Base-by-base conservation (phyloP, 2,797 vertebrate genomes). In the Luscinia megarhynchos region DNA sequence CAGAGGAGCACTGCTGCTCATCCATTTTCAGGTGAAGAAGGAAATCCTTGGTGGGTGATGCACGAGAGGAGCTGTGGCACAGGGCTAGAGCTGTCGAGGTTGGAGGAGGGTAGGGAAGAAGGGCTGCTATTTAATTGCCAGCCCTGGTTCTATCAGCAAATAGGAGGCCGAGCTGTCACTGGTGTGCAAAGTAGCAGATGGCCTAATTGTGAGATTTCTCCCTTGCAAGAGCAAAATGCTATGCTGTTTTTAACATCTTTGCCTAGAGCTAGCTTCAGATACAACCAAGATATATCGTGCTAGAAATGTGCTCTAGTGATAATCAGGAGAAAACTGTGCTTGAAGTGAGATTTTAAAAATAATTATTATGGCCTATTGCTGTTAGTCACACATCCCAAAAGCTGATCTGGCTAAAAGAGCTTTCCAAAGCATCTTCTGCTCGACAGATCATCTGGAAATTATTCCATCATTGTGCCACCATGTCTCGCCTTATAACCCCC, bases 171-270 rank as follows among this genome's bases (percentile, higher is more conserved):
- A 94, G 87, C 91, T 93, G 87, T 88, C 23, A 11, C 84, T 93
- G 91, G 91, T 54, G 55, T 86, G 69, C 76, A 84, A 92, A 89
- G 91, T 46, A 97, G 95, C 95, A 96, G 94, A 97, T 95, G 94
- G 93, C 91, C 85, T 91, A 91, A 93, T 96, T 91, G 91, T 79
- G 91, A 95, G 67, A 94, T 74, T 84, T 95, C 77, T 96, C 74
- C 83, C 80, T 93, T 90, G 87, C 70, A 90, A 91, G 83, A 94
- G 92, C 59, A 86, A 95, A 96, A 95, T n/a, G 53, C 69, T 86
- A 57, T 50, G 87, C 83, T 87, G 94, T 66, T 95, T 94, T 94
- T 94, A 95, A 85, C 74, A 91, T 91, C 70, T 83, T 86, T 51
- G 87, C 91, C 89, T 90, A 80, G 69, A 97, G 82, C 87, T 77